Conservation (phyloP, 2,888 invertebrate genomes). For the Cyclophora albipunctata region DNA sequence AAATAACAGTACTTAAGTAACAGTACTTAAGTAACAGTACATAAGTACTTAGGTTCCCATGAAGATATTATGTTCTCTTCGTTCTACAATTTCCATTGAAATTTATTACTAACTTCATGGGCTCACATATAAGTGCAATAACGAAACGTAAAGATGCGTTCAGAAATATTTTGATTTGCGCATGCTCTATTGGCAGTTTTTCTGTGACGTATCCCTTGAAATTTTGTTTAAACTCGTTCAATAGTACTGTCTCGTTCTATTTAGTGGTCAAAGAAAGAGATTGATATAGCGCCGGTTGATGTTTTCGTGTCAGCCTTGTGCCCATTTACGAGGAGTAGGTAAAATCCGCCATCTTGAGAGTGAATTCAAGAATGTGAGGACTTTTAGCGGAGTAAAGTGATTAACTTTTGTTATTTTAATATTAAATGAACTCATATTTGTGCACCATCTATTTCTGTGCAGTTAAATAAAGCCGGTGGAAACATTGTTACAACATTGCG, state of each 20-base stretch:
- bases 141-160: slow-evolving; percentile 46
- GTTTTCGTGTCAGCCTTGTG: slow-evolving; percentile 77
- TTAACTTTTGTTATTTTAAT: slow-evolving; percentile 63
- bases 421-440: slow-evolving; percentile 62
- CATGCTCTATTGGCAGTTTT: slow-evolving; percentile 64
- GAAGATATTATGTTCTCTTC: too few relatives aligned
- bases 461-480: slow-evolving; percentile 38
- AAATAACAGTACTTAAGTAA: too few relatives aligned
- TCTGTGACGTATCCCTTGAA: slow-evolving; percentile 57
- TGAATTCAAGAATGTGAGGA: slow-evolving; percentile 77
- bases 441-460: slow-evolving; percentile 39
- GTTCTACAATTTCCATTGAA: too few relatives aligned
- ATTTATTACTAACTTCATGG: too few relatives aligned
- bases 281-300: slow-evolving; percentile 70
- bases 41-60: too few relatives aligned
- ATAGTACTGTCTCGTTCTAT: slow-evolving; percentile 59
- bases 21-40: too few relatives aligned
- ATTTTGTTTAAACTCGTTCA: slow-evolving; percentile 54
- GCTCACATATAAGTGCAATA: slow-evolving; percentile 8
- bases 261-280: slow-evolving; percentile 56
- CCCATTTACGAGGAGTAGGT: slow-evolving; percentile 75
- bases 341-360: slow-evolving; percentile 80
- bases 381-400: slow-evolving; percentile 66
- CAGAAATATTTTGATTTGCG: slow-evolving; percentile 47
- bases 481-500: slow-evolving; percentile 42